Evolutionary conservation across 2,797 vertebrate species (phyloP), one percentile per base, ranked within the genome.

Genomic region (Anomalospiza imberbis): DNA sequence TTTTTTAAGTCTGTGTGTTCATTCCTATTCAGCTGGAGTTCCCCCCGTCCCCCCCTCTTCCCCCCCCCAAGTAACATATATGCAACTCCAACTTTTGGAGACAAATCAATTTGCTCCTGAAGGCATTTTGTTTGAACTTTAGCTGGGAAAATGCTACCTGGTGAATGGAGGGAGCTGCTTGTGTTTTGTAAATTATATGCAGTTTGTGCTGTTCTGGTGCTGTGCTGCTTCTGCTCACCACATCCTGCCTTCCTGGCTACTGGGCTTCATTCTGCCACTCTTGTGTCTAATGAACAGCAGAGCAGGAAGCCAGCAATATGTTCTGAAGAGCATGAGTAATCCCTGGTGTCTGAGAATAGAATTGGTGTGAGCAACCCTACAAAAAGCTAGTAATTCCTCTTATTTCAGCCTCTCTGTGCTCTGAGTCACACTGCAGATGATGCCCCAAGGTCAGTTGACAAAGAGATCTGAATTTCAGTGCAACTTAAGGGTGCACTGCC

Each of bases 271-370:
- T 62, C 67, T 31, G 51, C 93, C 54, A 68, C 57, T 54, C 38
- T 87, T 42, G 38, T 53, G 78, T 53, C n/a, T 92, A 68, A 85
- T 14, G 50, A 93, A 70, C 38, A 83, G 60, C n/a, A 34, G 17
- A 73, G 61, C 50, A 44, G 75, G 72, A 74, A 45, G 82, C 45
- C 88, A 77, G 74, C 75, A 91, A 40, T 71, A 79, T 78, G 75
- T 70, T 82, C 77, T 76, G 81, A 94, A 68, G 74, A 95, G 61
- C 40, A 32, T 88, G 78, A 95, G 86, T 89, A 95, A 88, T 85
- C 50, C 31, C 28, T 70, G 40, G 53, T 89, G 78, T 74, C 90
- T 88, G 61, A 93, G 91, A 97, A 93, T 55, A 92, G 81, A 93
- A 79, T 21, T 89, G 93, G 74, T 70, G 75, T 62, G 54, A 91